Conservation (phyloP, 2,888 invertebrate genomes). For the Nomada goodeniana region DNA sequence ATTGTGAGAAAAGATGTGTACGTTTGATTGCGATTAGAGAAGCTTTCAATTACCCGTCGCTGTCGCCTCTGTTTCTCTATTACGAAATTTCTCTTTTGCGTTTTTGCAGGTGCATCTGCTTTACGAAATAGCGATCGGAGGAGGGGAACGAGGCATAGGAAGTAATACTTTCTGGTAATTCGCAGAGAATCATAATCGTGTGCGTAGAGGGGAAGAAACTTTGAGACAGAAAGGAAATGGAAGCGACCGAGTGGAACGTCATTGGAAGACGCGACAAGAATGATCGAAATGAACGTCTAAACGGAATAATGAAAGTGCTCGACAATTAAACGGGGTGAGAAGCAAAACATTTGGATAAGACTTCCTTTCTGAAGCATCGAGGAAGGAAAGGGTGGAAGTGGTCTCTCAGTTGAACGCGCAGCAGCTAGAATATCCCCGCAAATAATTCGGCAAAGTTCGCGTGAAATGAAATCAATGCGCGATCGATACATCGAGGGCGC, state of each 20-base stretch:
- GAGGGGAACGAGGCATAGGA: neutral
- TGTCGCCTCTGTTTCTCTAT: neutral
- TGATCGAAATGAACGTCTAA: conserved; percentile 7
- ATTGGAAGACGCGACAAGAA: conserved; percentile 9
- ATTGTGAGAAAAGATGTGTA: neutral
- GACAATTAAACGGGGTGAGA: conserved; percentile 16
- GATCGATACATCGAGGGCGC: neutral
- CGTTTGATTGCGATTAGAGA: neutral
- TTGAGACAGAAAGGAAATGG: conserved; percentile 41
- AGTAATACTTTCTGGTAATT: neutral
- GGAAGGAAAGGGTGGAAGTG: neutral
- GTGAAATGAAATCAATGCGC: neutral
- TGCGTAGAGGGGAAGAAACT: neutral
- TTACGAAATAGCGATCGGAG: too few species aligned
- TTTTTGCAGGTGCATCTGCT: neutral
- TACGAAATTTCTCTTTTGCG: neutral
- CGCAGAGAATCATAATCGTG: neutral
- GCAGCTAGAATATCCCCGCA: neutral
- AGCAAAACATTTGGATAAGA: too few species aligned
- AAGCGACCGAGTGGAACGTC: conserved; percentile 55
- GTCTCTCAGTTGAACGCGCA: too few species aligned
- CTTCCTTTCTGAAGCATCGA: neutral
- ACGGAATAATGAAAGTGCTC: neutral
- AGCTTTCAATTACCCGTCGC: neutral
- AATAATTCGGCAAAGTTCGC: neutral